Evolutionary conservation across 2,113 vertebrate species (phyloP), one percentile per base, ranked within the genome.

Genomic region (Hydrolagus affinis): DNA sequence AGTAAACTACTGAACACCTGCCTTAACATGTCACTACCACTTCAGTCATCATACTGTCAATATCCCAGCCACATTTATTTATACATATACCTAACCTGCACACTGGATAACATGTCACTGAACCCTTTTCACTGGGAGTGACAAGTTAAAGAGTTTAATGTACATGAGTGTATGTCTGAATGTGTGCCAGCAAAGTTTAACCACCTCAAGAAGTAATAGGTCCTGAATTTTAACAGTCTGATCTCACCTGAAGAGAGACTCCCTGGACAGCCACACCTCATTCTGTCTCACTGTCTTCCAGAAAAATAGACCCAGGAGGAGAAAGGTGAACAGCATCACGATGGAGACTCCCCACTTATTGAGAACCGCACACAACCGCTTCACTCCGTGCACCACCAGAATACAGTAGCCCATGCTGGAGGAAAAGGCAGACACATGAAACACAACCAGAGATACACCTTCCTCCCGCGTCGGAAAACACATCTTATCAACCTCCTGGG

Each of bases 341-440:
- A 94, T 87, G 4, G 93, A 88, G 64, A 93, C 87, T 14, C 95
- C 95, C 89, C 94, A 95, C 0, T 95, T 94, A 30, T 93, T 94
- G n/a, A 94, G 90, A 89, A 93, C 88, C 0, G 91, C 88, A 85
- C 92, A 94, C 78, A 99, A 92, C 85, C 94, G 94, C 87, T 92
- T 95, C 80, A 99, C 87, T 10, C 97, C 97, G 0, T 98, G 95
- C 87, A 95, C 94, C 76, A 97, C 93, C 88, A 99, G 94, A 89
- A 99, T 97, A 88, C 97, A 98, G 92, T 97, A 98, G 0, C 98
- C 98, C 97, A 99, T 98, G 87, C 98, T 99, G 89, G 1, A 60
- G 88, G 8, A 1, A 59, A 57, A 23, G 15, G 30, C 2, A 28
- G 0, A 32, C 78, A 66, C 2, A 17, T 66, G 25, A 83, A 66